A percentile compares a stretch with the other conserved stretches of the same genome.
Conservation (phyloP, 2,888 invertebrate genomes). For the Patella ulyssiponensis region DNA sequence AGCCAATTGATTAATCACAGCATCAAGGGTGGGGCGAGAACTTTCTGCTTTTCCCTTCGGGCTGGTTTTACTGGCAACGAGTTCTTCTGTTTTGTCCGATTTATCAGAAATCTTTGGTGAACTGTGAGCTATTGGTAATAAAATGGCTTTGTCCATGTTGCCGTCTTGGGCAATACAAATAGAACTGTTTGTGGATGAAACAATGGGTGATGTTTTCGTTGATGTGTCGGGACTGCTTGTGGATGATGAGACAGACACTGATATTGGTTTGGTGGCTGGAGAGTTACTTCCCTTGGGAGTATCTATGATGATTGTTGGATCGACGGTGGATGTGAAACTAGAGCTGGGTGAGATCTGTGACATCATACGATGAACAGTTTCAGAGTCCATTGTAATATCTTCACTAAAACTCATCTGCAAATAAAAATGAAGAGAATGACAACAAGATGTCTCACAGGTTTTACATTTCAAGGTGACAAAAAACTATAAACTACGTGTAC, state of each 20-base stretch:
- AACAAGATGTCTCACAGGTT: too few relatives aligned
- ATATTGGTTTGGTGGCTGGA: constrained; percentile 23
- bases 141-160: background rate
- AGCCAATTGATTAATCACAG: constrained; percentile 56
- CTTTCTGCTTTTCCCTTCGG: constrained; percentile 19
- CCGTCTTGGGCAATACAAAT: background rate
- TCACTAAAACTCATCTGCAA: constrained; percentile 21
- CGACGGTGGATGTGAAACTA: constrained; percentile 22
- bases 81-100: constrained; percentile 11
- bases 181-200: background rate
- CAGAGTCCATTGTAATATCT: constrained; percentile 30
- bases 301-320: constrained; percentile 20
- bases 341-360: constrained; percentile 41
- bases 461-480: too few relatives aligned
- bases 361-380: constrained; percentile 55
- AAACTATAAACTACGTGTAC: too few relatives aligned
- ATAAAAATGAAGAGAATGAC: too few relatives aligned
- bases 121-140: background rate
- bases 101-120: constrained; percentile 10
- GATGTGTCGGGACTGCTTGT: background rate
- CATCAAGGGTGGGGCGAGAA: constrained; percentile 47
- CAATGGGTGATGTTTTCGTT: constrained; percentile 4
- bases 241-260: constrained; percentile 15
- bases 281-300: constrained; percentile 15
- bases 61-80: background rate